Evolutionary conservation across 2,888 invertebrate species (phyloP), one percentile per base, ranked within the genome.

Genomic region (Physocephala rufipes): DNA sequence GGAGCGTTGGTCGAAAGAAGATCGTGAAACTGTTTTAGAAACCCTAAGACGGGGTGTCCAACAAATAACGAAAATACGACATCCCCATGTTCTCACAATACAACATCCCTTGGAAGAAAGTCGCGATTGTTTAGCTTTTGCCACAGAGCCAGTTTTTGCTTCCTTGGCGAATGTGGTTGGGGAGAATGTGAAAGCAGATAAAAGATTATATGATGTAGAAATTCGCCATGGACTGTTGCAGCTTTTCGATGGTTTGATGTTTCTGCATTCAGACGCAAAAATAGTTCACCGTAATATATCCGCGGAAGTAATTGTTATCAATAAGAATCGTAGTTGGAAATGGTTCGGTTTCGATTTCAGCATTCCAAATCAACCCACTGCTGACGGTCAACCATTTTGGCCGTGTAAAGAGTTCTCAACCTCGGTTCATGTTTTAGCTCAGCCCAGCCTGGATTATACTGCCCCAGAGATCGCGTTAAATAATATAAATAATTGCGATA

Each of bases 101-200:
- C 95, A 99, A 80, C 96, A 98, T 87, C 94, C 97, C 5, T 87
- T 99, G 12, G 99, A 99, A 86, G 99, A 99, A 84, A 96, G 96
- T 76, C 91, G 97, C 74, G 98, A 99, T 81, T 95, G 95, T 80
- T 87, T 96, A 62, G 96, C 96, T 0, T 97, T 97, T 87, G 96
- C 96, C 0, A 95, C 96, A 0, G 96, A 97, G 87, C 96, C 96
- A 0, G 94, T 98, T 0, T 95, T 97, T 86, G 93, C 95, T 2
- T 95, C 96, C 80, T 87, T 99, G 74, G 93, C 96, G 0, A 97
- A 98, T 85, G 90, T 95, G 30, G 87, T 97, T 4, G 95, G 95
- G 1, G 90, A 91, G 79, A 72, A 78, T 0, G 82, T 80, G 36
- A 77, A 79, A 24, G 77, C 81, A 0, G 92, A 95, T 77, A 96